Evolutionary conservation across 2,113 vertebrate genomes (phyloP), one percentile per base, ranked within the genome.

Genomic region (Ascaphus truei): DNA sequence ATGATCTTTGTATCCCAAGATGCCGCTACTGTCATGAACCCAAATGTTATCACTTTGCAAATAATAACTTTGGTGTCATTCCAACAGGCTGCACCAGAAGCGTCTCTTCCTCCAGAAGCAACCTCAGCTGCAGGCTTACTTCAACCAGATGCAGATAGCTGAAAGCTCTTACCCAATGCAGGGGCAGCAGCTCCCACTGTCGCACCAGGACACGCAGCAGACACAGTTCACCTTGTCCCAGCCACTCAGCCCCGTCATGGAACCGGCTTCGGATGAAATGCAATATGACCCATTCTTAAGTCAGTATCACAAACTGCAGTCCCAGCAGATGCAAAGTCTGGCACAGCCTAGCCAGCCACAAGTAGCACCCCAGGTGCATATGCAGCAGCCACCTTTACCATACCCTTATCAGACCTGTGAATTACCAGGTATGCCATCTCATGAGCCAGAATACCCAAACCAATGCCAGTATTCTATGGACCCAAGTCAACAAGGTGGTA

Each of bases 61-160:
- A 6, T 72, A 47, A 57, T 68, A 15, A 59, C 58, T 48, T 68
- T 67, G 41, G 0, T 80, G 8, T 81, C 75, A 7, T 39, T 52
- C 67, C 18, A 30, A 52, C 87, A 99, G 97, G 85, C 86, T 99
- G 80, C 91, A 95, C 30, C 97, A 98, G 90, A 98, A 98, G 86
- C 80, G 96, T 25, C 90, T 98, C 77, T 95, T 94, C 76, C 90
- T 99, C 16, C 97, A 98, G 86, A 93, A 94, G 71, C 95, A 97
- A 73, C 90, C 95, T 12, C 97, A 98, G 84, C 91, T 99, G 69
- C 97, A 94, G 79, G 79, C 90, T 0, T 98, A 98, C 79, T 98
- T 98, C 74, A 98, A 97, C 83, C 97, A 99, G 92, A 96, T 99
- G 96, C 97, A 99, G 75, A 98, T 98, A 52, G 97, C 91, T 0